A percentile compares a stretch with the other conserved stretches of the same genome.
phyloP scores from a whole-genome alignment of 1,140 invertebrate genomes.

The Zaprionus africanus region DNA sequence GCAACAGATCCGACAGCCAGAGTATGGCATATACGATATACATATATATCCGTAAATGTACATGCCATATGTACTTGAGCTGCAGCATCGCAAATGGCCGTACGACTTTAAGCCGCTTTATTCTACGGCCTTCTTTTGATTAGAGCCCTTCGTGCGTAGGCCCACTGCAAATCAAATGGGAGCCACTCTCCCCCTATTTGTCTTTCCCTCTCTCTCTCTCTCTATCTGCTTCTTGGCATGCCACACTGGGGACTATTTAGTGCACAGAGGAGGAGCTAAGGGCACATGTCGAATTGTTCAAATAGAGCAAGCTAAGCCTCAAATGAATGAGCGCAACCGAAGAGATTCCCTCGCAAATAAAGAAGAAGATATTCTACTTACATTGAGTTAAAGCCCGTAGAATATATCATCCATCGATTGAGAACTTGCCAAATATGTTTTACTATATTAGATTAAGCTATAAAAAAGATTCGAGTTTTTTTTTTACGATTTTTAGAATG shows the following conservation, averaged over 20 bases:
- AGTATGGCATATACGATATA: neutral
- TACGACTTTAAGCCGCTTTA: constrained; percentile 4
- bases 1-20: constrained; percentile 9
- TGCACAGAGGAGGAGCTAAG: neutral
- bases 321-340: neutral
- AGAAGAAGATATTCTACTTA: neutral
- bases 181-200: too few relatives aligned
- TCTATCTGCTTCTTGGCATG: neutral
- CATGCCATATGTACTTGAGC: neutral
- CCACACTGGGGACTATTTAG: neutral
- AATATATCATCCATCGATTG: too few relatives aligned
- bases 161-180: neutral
- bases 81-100: neutral
- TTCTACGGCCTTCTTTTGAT: neutral
- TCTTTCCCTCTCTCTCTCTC: too few relatives aligned
- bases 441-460: too few relatives aligned
- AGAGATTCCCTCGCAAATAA: neutral
- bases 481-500: too few relatives aligned
- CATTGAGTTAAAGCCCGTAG: neutral
- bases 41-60: neutral
- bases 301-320: neutral
- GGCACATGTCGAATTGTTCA: neutral
- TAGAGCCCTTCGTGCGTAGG: neutral
- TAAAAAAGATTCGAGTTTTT: too few relatives aligned
- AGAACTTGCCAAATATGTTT: too few relatives aligned